Percentiles rank a stretch among this genome's conserved stretches.
Evolutionary conservation across 2,888 invertebrate species (phyloP).

Genomic region (Argynnis bischoffii): DNA sequence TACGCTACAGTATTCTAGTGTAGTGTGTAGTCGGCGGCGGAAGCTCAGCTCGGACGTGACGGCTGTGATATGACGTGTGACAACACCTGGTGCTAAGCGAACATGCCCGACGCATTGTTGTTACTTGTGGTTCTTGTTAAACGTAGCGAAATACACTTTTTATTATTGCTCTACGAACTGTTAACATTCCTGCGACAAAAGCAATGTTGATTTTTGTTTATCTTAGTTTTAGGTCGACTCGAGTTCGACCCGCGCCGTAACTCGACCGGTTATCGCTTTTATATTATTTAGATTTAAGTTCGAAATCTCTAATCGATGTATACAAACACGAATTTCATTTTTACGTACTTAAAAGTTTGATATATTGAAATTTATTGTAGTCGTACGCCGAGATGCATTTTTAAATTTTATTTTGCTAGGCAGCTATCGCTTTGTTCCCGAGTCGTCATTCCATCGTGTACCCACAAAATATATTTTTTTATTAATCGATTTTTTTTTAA

Average conservation of each 20-base stretch:
- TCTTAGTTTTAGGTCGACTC: conserved; percentile 70
- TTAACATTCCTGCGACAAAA: conserved; percentile 80
- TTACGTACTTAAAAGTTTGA: conserved; percentile 73
- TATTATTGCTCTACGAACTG: conserved; percentile 75
- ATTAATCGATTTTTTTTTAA: conserved; percentile 66
- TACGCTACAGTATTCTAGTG: conserved; percentile 15
- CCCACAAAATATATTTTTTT: conserved; percentile 57
- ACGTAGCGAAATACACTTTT: conserved; percentile 65
- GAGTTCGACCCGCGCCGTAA: conserved; percentile 57
- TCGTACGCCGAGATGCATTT: conserved; percentile 73
- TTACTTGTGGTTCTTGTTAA: conserved; percentile 75
- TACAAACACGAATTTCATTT: conserved; percentile 71
- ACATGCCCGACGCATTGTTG: conserved; percentile 69
- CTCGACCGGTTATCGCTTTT: conserved; percentile 70
- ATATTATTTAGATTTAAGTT: conserved; percentile 68
- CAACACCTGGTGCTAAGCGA: conserved; percentile 72
- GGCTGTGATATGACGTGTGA: conserved; percentile 57
- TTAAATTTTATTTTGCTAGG: conserved; percentile 61
- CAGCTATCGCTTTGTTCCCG: conserved; percentile 74
- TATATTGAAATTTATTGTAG: conserved; percentile 62
- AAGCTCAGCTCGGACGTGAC: conserved; percentile 43
- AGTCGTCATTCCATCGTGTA: conserved; percentile 70
- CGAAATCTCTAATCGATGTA: conserved; percentile 61
- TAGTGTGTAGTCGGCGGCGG: not conserved
- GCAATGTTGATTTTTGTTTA: conserved; percentile 79